These are phyloP conservation scores for Paracyclopina nana DNA, from an alignment of 1,140 invertebrate species.

Conservation along the genomic window DNA sequence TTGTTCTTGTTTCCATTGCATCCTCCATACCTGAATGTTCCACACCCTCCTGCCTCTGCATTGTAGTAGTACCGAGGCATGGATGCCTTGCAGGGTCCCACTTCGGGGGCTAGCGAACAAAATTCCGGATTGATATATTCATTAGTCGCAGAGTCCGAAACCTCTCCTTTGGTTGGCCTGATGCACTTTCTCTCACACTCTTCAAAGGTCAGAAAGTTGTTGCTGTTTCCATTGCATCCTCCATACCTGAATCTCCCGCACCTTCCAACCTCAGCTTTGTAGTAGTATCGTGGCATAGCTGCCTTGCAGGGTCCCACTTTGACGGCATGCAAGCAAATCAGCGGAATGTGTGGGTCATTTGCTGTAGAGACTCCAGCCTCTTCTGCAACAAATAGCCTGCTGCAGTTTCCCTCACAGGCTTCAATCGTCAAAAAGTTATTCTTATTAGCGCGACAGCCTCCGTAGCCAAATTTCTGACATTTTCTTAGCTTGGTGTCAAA, in stretches of 20 bases:
- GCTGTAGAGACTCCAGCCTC: no score
- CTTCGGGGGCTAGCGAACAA: constrained; percentile 48
- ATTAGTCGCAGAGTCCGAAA: no score
- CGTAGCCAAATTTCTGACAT: constrained; percentile 26
- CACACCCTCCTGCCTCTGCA: constrained; percentile 42
- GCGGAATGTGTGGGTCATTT: no score
- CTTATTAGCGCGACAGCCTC: no score
- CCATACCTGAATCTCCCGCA: constrained; percentile 67
- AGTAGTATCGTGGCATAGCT: constrained; percentile 59
- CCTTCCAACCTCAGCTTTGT: constrained; percentile 43
- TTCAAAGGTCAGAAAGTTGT: constrained; percentile 54
- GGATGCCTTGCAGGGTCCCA: constrained; percentile 59
- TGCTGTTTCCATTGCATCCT: constrained; percentile 64
- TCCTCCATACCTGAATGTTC: constrained; percentile 57
- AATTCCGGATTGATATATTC: no score
- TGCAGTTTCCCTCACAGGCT: no score
- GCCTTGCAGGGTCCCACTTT: constrained; percentile 55
- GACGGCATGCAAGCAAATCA: no score
- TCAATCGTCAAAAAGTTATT: no score
- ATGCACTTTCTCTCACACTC: constrained; percentile 51
- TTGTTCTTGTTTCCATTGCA: constrained; percentile 63
- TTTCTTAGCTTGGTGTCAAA: no score
- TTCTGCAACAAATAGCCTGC: no score
- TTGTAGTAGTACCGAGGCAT: constrained; percentile 67
- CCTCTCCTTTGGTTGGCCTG: no score